Base-by-base conservation (phyloP, 2,797 vertebrate genomes). In the Anguilla megastoma region DNA sequence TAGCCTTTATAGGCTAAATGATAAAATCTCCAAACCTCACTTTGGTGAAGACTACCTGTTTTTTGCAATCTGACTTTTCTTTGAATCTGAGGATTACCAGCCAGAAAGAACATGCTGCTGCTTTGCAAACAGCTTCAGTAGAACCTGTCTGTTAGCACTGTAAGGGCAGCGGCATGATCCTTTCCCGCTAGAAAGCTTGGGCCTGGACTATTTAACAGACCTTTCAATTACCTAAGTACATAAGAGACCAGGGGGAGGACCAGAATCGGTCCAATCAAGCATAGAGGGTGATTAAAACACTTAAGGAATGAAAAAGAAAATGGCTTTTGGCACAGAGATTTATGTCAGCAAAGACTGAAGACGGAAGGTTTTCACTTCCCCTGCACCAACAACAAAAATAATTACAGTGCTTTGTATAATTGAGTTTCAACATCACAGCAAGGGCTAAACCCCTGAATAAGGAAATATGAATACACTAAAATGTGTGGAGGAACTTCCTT, bases 251-350 rank as follows among this genome's bases (percentile, higher is more conserved):
- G 24, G 27, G 30, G 84, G 27, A 36, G n/a, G 50, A 54, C 21
- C 16, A 58, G 24, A 7, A 58, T 4, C n/a, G 10, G 82, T 56
- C 82, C 82, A 54, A 52, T 14, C 30, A 36, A 85, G 84, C 84
- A 30, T 41, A 85, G 33, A 8, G 60, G 21, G 33, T 18, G 3
- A 85, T 85, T 63, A 45, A 85, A 9, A 85, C 85, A 66, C 60
- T 85, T 33, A 33, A 33, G 85, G 56, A 45, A 85, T 63, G 30
- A 84, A 84, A 87, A 84, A 41, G n/a, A 69, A 84, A 87, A 87
- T 36, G 8, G 60, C 12, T 33, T 36, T 24, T 80, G 50, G 50
- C 83, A 74, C n/a, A 14, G 54, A 85, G 33, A 41, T 88, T 85
- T 85, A 54, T 41, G 33, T 66, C 24, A 88, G 52, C 36, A 56